Conservation (phyloP, 2,797 vertebrate species). For the Sebastes diploproa region DNA sequence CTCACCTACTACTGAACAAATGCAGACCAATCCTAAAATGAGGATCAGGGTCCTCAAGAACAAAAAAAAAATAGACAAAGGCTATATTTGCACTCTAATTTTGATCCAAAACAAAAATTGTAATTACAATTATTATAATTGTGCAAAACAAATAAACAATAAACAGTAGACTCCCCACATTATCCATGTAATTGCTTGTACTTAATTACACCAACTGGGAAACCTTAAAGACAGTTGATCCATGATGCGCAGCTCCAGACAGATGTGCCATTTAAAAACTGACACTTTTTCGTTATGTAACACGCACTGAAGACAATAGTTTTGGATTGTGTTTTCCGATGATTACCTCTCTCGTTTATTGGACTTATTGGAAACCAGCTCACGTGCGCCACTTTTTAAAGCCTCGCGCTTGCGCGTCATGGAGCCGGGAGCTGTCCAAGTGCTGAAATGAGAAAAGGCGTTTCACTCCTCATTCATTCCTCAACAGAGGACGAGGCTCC, state of each 20-base stretch:
- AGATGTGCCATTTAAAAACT: constrained; percentile 27
- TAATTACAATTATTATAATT: too few relatives aligned
- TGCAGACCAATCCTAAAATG: constrained; percentile 52
- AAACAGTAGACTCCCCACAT: neutral
- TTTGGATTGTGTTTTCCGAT: constrained; percentile 33
- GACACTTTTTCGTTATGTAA: constrained; percentile 23
- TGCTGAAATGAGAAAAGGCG: constrained; percentile 81
- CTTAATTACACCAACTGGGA: constrained; percentile 15
- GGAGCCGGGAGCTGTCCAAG: constrained; percentile 86
- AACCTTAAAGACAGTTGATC: constrained; percentile 12
- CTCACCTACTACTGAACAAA: constrained; percentile 56
- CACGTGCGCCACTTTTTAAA: constrained; percentile 73
- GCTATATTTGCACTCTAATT: constrained; percentile 48
- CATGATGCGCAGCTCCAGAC: constrained; percentile 21
- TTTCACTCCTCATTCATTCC: constrained; percentile 70
- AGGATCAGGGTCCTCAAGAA: constrained; percentile 21
- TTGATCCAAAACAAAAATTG: constrained; percentile 35
- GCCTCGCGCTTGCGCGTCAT: constrained; percentile 87
- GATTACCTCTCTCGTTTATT: constrained; percentile 51
- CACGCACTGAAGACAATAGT: neutral
- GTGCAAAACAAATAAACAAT: too few relatives aligned
- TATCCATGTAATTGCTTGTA: neutral
- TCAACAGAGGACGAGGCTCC: constrained; percentile 61
- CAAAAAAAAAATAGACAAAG: constrained; percentile 42
- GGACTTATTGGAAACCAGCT: constrained; percentile 71